Evolutionary conservation across 2,113 vertebrate genomes (phyloP), one percentile per base, ranked within the genome.

Genomic region (Antennarius striatus): DNA sequence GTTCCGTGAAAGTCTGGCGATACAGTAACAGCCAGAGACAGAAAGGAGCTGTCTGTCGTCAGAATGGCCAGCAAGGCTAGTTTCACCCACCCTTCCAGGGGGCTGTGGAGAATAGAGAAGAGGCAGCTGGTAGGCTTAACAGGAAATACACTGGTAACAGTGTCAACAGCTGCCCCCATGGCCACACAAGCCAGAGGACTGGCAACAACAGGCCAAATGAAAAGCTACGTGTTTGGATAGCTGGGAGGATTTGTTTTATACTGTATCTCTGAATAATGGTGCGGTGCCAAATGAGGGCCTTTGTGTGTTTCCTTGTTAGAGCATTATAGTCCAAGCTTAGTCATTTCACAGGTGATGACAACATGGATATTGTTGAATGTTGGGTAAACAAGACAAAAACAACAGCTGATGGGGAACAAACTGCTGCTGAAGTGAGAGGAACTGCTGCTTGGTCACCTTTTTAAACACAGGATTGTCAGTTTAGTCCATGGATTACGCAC

Each of bases 11-110:
- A 84, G 90, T 92, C 81, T 12, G 79, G 79, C 61, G 87, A 91
- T 90, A 91, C 83, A 90, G 91, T 94, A 91, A 78, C 82, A 77
- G 88, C 85, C 77, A 89, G 81, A 79, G 91, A 90, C 93, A 95
- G 93, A 87, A 63, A 91, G 90, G 92, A 94, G 92, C 87, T 93
- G 92, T 95, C 96, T 95, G 92, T 98, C 95, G 94, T 88, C 93
- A 80, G 72, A 79, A 75, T 81, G 88, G 85, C 88, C 88, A 91
- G 86, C 83, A 90, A 89, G 87, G 52, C 90, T 92, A 93, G 86
- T 90, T 84, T 93, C 91, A 88, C 91, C 92, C 92, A 74, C 77
- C 86, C 82, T 83, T 84, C 86, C 81, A 86, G 81, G 79, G 79
- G 87, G 79, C 71, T 73, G 81, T 30, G 68, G 90, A 92, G 92